Base-by-base conservation (phyloP, 1,140 invertebrate genomes). In the Mamestra configurata region DNA sequence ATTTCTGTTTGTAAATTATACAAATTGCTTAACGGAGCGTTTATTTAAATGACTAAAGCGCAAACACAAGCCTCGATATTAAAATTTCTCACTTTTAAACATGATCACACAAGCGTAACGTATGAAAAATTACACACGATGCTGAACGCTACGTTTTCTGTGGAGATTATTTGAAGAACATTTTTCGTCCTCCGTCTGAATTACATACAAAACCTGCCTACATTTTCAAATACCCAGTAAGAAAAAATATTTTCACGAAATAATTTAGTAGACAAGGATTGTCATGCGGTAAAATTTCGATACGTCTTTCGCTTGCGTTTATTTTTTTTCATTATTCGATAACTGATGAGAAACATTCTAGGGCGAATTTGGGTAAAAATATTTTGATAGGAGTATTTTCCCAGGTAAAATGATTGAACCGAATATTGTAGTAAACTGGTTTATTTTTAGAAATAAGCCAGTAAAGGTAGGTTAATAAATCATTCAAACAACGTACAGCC, bases 11-110 rank as follows among this genome's bases (percentile, higher is more conserved):
- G 7, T 61, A 61, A 61, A 61, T 7, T 35, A 61, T n/a, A n/a
- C 18, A 13, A 61, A 35, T 61, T 61, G 57, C 27, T 35, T 35
- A 61, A 61, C 57, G 27, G 31, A 31, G 57, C 57, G 57, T 61
- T 61, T 61, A 61, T 35, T 61, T 35, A 35, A 31, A 27, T 24
- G 22, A 10, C 13, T 27, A 20, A n/a, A 7, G 7, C 27, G 10
- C 55, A 27, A 0, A 27, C n/a, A 37, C 8, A 37, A 2, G 18
- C 15, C 18, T 10, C 35, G n/a, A 64, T 64, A 64, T 64, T 64
- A 64, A 64, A 64, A 40, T 64, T 64, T 64, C 59, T 53, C 49
- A 53, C 70, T 55, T 72, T 71, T 71, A 53, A 55, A 72, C 49
- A 20, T 55, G 43, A 13, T 53, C 70, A 51, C 11, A 13, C 40